Conservation (phyloP, 2,888 invertebrate species). For the Hypomecis punctinalis region DNA sequence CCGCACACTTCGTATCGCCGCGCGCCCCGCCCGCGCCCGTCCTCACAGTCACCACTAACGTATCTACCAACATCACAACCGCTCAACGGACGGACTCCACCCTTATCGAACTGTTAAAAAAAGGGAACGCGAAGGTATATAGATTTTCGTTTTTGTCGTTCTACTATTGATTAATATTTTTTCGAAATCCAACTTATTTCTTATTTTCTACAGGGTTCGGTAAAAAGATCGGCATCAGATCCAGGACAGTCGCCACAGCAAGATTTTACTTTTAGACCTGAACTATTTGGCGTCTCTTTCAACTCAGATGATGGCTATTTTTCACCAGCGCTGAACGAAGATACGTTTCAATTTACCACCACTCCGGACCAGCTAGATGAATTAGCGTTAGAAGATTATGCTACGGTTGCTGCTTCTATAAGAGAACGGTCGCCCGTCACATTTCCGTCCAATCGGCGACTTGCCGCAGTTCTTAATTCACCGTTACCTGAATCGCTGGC, state of each 20-base stretch:
- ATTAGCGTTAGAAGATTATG: conserved; percentile 86
- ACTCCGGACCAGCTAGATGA: conserved; percentile 87
- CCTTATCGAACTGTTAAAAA: conserved; percentile 91
- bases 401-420: conserved; percentile 84
- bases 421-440: conserved; percentile 85
- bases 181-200: conserved; percentile 9
- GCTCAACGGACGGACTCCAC: conserved; percentile 89
- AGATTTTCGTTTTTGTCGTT: conserved; percentile 5
- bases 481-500: conserved; percentile 92
- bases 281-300: conserved; percentile 87
- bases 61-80: conserved; percentile 56
- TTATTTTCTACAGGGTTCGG: conserved; percentile 71
- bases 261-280: conserved; percentile 86
- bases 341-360: conserved; percentile 88
- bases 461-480: conserved; percentile 91
- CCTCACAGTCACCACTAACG: conserved; percentile 68
- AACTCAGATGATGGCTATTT: conserved; percentile 87
- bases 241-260: conserved; percentile 87
- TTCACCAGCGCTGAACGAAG: conserved; percentile 89
- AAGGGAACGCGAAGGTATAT: conserved; percentile 86
- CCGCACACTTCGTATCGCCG: conserved; percentile 74
- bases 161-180: conserved; percentile 9
- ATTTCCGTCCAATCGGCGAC: conserved; percentile 88
- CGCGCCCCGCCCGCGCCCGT: conserved; percentile 74
- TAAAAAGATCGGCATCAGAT: conserved; percentile 90